Evolutionary conservation across 2,113 vertebrate species (phyloP).

Genomic region (Actinemys pallida): DNA sequence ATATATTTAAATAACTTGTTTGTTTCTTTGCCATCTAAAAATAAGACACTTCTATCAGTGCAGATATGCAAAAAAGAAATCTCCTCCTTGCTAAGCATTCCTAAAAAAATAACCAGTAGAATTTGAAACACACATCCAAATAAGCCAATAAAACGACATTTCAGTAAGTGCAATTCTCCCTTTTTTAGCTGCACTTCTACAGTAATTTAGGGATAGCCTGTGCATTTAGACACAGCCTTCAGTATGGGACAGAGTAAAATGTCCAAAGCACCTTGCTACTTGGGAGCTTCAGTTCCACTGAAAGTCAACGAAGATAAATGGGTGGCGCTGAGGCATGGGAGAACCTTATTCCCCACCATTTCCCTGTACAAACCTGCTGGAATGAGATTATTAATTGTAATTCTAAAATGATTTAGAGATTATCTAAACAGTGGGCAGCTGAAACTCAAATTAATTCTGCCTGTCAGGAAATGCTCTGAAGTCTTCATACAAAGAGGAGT

Average conservation of each 20-base stretch:
- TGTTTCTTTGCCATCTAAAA: background rate
- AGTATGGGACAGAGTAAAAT: background rate
- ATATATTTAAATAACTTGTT: background rate
- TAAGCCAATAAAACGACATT: background rate
- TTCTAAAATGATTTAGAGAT: background rate
- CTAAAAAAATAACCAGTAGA: slow-evolving; percentile 12
- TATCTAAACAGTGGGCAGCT: background rate
- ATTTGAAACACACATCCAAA: background rate
- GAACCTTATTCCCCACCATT: accelerated
- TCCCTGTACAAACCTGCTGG: background rate
- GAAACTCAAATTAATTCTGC: background rate
- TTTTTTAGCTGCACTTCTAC: background rate
- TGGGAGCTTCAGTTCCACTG: background rate
- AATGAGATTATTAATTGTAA: background rate
- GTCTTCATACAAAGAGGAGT: background rate
- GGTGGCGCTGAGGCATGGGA: background rate
- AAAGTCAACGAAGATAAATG: background rate
- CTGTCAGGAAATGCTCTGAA: background rate
- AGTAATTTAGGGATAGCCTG: background rate
- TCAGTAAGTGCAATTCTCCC: background rate
- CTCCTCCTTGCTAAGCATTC: background rate
- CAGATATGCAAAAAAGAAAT: background rate
- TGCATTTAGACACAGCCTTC: background rate
- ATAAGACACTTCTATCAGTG: background rate
- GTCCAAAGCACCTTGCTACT: background rate